phyloP scores from a whole-genome alignment of 2,888 invertebrate genomes.

The Lochmaea crataegi region DNA sequence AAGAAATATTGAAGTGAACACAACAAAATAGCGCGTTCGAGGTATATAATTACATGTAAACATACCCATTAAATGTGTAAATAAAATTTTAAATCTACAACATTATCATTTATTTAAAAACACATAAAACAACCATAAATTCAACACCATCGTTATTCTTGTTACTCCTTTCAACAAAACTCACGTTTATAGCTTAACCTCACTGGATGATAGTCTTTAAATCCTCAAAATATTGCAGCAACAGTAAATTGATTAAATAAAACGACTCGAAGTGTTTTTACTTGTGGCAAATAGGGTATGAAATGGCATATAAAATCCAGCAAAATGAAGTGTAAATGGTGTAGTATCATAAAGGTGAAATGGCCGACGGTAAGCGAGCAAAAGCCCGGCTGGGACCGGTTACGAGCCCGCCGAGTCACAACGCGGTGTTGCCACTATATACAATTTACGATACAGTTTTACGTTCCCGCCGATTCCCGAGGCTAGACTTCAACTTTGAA shows the following conservation, averaged over 20 bases:
- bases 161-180: neutral
- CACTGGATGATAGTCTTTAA: constrained; percentile 19
- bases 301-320: constrained; percentile 61
- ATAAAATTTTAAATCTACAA: neutral
- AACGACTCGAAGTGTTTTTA: constrained; percentile 43
- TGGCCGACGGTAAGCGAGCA: constrained; percentile 63
- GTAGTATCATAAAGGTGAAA: constrained; percentile 61
- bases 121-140: neutral
- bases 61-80: too few relatives aligned
- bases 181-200: constrained; percentile 17
- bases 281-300: constrained; percentile 56
- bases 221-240: constrained; percentile 30
- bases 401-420: constrained; percentile 56
- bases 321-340: constrained; percentile 64
- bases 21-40: too few relatives aligned
- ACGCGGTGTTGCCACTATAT: constrained; percentile 30
- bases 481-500: neutral
- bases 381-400: constrained; percentile 63
- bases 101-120: neutral
- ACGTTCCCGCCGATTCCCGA: constrained; percentile 28
- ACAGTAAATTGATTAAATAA: constrained; percentile 40
- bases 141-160: neutral
- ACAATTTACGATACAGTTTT: constrained; percentile 14
- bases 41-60: too few relatives aligned
- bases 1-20: too few relatives aligned